Conservation (phyloP, 2,888 invertebrate species). For the Sarcophaga subvicina region DNA sequence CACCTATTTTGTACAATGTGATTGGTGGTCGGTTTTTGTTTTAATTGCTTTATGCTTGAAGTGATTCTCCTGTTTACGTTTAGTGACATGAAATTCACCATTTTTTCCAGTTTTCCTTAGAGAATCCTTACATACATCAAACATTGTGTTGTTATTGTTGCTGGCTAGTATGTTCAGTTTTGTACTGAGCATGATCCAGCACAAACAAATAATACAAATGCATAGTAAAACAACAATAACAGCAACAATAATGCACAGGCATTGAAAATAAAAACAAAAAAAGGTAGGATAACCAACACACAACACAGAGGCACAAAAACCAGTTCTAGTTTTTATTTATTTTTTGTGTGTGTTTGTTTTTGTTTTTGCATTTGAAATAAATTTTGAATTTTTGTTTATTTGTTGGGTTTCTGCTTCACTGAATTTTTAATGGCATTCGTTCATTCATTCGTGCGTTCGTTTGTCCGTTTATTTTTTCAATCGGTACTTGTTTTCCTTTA, state of each 20-base stretch:
- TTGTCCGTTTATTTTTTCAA: constrained; percentile 40
- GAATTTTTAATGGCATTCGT: constrained; percentile 61
- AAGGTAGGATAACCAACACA: background rate
- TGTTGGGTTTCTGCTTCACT: constrained; percentile 66
- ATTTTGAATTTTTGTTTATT: constrained; percentile 68
- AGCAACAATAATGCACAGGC: constrained; percentile 12
- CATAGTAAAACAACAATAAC: background rate
- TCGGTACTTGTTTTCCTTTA: constrained; percentile 1
- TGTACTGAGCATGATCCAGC: constrained; percentile 52
- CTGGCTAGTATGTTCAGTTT: constrained; percentile 54
- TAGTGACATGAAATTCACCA: constrained; percentile 21
- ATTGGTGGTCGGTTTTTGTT: constrained; percentile 77
- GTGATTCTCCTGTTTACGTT: constrained; percentile 63
- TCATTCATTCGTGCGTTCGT: constrained; percentile 51
- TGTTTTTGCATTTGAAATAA: background rate
- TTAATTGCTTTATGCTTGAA: constrained; percentile 67
- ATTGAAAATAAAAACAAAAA: constrained; percentile 31
- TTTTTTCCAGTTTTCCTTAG: background rate
- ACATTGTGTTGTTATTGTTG: background rate
- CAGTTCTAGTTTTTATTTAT: constrained; percentile 42
- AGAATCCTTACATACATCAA: background rate
- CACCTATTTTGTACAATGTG: constrained; percentile 74
- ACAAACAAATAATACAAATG: background rate
- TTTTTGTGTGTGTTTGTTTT: too few species aligned
- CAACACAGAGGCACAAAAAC: constrained; percentile 34